These are phyloP conservation scores for Aplochiton taeniatus DNA, from an alignment of 2,797 vertebrate species.

Conservation along the genomic window DNA sequence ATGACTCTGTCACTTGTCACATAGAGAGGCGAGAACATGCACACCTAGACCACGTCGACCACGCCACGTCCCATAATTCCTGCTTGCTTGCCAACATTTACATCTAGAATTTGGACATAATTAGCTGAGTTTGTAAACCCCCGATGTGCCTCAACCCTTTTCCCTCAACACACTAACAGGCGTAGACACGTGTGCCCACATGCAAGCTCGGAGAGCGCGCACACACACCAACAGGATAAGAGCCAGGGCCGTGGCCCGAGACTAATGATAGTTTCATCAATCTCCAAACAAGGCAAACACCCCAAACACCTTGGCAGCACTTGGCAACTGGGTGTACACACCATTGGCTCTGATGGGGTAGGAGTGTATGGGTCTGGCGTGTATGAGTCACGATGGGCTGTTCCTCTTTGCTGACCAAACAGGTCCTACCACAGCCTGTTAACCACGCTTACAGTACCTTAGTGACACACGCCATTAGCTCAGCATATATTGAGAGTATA, in stretches of 20 bases:
- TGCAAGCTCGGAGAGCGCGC: constrained; percentile 2
- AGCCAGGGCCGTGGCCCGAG: constrained; percentile 5
- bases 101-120: neutral
- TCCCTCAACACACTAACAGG: neutral
- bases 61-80: neutral
- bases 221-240: constrained; percentile 16
- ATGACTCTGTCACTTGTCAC: neutral
- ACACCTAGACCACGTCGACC: neutral
- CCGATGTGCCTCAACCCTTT: neutral
- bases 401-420: neutral
- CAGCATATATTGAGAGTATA: too few species aligned
- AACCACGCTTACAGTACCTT: too few species aligned
- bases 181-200: neutral
- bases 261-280: constrained; percentile 36
- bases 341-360: constrained; percentile 22
- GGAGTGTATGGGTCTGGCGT: constrained; percentile 7
- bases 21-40: neutral
- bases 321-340: constrained; percentile 43
- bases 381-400: constrained; percentile 23
- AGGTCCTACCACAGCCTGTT: too few species aligned
- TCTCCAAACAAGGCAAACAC: constrained; percentile 31
- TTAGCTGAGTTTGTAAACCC: too few species aligned
- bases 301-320: constrained; percentile 11
- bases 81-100: neutral
- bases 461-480: too few species aligned